These are phyloP conservation scores for Odontocolon sp. DNA, from an alignment of 2,888 invertebrate genomes.

Conservation along the genomic window DNA sequence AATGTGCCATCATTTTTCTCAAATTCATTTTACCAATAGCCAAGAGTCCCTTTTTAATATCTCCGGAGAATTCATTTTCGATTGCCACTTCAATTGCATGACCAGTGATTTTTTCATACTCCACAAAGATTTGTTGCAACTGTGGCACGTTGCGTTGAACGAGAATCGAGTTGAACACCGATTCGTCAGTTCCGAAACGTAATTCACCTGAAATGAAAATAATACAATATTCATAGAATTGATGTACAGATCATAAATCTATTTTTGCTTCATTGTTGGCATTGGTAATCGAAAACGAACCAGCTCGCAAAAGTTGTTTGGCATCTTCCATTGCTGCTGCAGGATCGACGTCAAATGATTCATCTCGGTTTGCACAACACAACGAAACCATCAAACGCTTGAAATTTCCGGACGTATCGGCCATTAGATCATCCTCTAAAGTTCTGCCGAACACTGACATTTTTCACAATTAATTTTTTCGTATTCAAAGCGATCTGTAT, in stretches of 20 bases:
- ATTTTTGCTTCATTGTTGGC: slow-evolving; percentile 26
- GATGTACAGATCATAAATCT: not conserved
- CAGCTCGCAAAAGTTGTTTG: slow-evolving; percentile 89
- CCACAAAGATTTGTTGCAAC: slow-evolving; percentile 84
- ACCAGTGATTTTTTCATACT: slow-evolving; percentile 89
- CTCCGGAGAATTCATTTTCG: slow-evolving; percentile 92
- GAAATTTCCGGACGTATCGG: slow-evolving; percentile 96
- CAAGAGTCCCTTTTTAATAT: slow-evolving; percentile 89
- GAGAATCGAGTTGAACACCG: slow-evolving; percentile 91
- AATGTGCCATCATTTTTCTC: not conserved
- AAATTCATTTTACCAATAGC: slow-evolving; percentile 84
- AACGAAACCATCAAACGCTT: slow-evolving; percentile 93
- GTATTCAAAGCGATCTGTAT: not conserved
- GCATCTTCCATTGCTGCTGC: slow-evolving; percentile 91
- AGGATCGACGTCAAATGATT: slow-evolving; percentile 88
- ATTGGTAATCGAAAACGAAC: slow-evolving; percentile 80
- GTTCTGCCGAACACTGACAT: slow-evolving; percentile 88
- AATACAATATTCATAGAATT: slow-evolving; percentile 25
- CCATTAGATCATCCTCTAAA: slow-evolving; percentile 91
- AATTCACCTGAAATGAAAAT: slow-evolving; percentile 81
- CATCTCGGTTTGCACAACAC: slow-evolving; percentile 90
- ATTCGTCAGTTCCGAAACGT: slow-evolving; percentile 91
- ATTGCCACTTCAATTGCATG: slow-evolving; percentile 91
- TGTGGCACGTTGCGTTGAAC: slow-evolving; percentile 90
- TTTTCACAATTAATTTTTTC: not conserved